Evolutionary conservation across 2,113 vertebrate species (phyloP), one percentile per base, ranked within the genome.

Genomic region (Etia nguti): DNA sequence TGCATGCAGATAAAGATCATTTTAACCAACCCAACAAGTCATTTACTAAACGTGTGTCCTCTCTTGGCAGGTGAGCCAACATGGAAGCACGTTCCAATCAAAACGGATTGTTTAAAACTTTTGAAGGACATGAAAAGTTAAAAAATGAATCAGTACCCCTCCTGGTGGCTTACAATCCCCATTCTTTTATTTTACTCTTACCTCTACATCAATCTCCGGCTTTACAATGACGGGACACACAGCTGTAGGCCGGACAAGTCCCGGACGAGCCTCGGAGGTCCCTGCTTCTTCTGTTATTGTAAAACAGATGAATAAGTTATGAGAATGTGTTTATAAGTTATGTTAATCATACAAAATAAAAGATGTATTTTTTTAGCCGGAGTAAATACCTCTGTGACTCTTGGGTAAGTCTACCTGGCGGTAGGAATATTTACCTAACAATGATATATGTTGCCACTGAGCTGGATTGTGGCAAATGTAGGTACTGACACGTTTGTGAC

Each of bases 151-250:
- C 24, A 59, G 68, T 55, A 41, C 41, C 6, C 16, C 4, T 57
- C 36, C 43, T 48, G 50, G 9, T 59, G 52, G 18, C 38, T 65
- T 22, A 75, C 6, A 26, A 6, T 56, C 1, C 8, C 60, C 18
- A 16, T 31, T 56, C 6, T 75, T 52, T 9, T 36, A n/a, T 2
- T 70, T 24, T 20, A 79, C 1, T 7, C 91, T 92, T 82, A 96
- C 96, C 94, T 96, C 95, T 3, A 96, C 16, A 83, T 97, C 95
- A 3, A 96, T 94, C 82, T 96, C 92, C 1, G 95, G 95, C 36
- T 94, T 92, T 8, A 93, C 2, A 20, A 95, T 88, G 57, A 36
- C 34, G 0, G 95, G 95, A 56, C 87, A 92, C 48, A 65, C 24
- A 20, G 59, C 29, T 1, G 29, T 68, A 1, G 90, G 90, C 79